Conservation (phyloP, 2,113 vertebrate genomes). For the Dicentrarchus labrax region DNA sequence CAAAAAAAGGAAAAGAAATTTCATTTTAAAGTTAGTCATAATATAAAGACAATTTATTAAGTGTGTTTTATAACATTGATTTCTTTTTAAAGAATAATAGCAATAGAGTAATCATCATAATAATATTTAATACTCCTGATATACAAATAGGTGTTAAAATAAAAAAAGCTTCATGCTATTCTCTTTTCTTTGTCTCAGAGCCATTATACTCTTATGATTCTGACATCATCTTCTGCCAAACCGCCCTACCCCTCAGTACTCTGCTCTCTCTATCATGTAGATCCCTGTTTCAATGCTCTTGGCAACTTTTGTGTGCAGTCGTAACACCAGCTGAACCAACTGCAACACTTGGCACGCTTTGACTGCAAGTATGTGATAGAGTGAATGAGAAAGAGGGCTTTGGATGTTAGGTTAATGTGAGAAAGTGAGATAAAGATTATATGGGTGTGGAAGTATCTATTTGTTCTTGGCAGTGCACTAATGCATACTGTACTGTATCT, state of each 20-base stretch:
- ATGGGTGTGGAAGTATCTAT: not conserved
- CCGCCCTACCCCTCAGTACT: not conserved
- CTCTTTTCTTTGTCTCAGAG: constrained; percentile 11
- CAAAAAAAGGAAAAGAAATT: not conserved
- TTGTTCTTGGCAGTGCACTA: not conserved
- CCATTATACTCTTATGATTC: not conserved
- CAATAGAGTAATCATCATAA: not conserved
- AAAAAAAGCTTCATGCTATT: not conserved
- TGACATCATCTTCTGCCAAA: constrained; percentile 17
- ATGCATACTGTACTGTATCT: not conserved
- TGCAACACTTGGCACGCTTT: constrained; percentile 34
- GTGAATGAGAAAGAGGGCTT: not conserved
- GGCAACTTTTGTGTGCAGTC: constrained; percentile 39
- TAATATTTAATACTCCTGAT: not conserved
- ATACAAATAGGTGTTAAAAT: not conserved
- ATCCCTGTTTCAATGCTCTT: constrained; percentile 43
- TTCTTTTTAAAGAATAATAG: not conserved
- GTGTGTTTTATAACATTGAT: not conserved
- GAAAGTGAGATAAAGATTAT: constrained; percentile 9
- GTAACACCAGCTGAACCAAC: constrained; percentile 43
- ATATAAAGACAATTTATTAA: not conserved
- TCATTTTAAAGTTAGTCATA: not conserved
- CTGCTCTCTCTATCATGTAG: constrained; percentile 41
- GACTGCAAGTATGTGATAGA: not conserved
- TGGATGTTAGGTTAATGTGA: constrained; percentile 2